Base-by-base conservation (phyloP, 2,797 vertebrate genomes). In the Steatocranus sp. region DNA sequence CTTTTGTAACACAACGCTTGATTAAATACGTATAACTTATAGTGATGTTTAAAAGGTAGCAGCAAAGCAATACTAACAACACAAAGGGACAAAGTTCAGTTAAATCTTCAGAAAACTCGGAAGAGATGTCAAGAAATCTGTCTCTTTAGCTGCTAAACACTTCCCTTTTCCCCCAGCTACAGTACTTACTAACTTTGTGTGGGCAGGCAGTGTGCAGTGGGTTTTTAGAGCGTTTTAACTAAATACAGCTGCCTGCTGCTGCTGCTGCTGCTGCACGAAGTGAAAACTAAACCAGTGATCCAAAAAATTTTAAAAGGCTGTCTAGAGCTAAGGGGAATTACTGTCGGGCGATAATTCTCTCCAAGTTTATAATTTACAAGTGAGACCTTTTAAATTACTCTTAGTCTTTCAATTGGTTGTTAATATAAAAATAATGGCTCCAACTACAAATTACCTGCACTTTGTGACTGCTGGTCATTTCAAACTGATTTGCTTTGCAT, bases 301-400 rank as follows among this genome's bases (percentile, higher is more conserved):
- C 27, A 68, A 1, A 82, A 76, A 32, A 11, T n/a, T 63, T 76
- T 81, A 51, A 81, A 76, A 82, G 49, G 48, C 80, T 25, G 56
- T 54, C 2, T n/a, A 15, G 58, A 82, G 58, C 49, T 1, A 56
- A 51, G 34, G 46, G 17, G 43, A 74, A 56, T 43, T 63, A 54
- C 17, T 32, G 43, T 18, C 46, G 12, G 58, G 38, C 8, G 30
- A 49, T 76, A 48, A 80, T 48, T 58, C n/a, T 58, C 36, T 50
- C 14, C 32, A 18, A 25, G 76, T 50, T 78, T 32, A 73, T 48
- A 8, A 48, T 48, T 73, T 73, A 48, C 43, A 48, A 73, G 41
- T 32, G 68, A 30, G 25, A 73, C 43, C 25, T 48, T 46, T 73
- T 8, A 48, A 73, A 73, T 73, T 73, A 73, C 25, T 30, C 25